phyloP scores from a whole-genome alignment of 2,113 vertebrate species.

The Podiceps cristatus region DNA sequence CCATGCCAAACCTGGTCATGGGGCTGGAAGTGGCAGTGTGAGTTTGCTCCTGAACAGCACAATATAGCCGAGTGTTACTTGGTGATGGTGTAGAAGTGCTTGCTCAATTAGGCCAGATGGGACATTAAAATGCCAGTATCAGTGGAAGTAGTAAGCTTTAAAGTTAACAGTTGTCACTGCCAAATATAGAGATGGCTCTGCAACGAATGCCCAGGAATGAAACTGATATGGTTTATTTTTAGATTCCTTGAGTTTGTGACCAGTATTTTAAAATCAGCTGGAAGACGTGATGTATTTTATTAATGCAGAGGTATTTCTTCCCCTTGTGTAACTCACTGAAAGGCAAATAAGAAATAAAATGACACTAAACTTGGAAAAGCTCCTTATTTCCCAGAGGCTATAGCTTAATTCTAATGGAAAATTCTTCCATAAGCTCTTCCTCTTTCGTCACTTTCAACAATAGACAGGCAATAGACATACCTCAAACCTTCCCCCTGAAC shows the following conservation, averaged over 20 bases:
- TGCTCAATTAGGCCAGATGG: background rate
- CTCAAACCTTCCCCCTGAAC: background rate
- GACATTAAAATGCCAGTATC: slow-evolving; percentile 11
- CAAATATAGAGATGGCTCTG: slow-evolving; percentile 50
- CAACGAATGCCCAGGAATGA: slow-evolving; percentile 26
- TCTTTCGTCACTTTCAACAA: background rate
- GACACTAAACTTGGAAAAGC: slow-evolving; percentile 47
- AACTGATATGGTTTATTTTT: slow-evolving; percentile 65
- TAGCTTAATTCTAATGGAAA: slow-evolving; percentile 54
- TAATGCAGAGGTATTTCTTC: slow-evolving; percentile 18
- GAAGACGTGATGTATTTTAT: slow-evolving; percentile 66
- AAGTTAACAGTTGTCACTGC: background rate
- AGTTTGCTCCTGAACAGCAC: background rate
- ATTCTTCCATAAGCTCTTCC: background rate
- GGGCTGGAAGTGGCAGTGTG: background rate
- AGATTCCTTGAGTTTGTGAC: slow-evolving; percentile 42
- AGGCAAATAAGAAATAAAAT: slow-evolving; percentile 38
- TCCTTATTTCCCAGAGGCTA: slow-evolving; percentile 60
- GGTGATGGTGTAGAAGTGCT: background rate
- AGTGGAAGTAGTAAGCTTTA: slow-evolving; percentile 17
- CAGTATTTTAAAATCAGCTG: slow-evolving; percentile 50
- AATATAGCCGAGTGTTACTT: background rate
- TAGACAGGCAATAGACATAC: background rate
- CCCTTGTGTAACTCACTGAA: background rate
- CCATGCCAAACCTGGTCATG: background rate